Evolutionary conservation across 1,140 invertebrate species (phyloP).

Genomic region (Cephus cinctus): DNA sequence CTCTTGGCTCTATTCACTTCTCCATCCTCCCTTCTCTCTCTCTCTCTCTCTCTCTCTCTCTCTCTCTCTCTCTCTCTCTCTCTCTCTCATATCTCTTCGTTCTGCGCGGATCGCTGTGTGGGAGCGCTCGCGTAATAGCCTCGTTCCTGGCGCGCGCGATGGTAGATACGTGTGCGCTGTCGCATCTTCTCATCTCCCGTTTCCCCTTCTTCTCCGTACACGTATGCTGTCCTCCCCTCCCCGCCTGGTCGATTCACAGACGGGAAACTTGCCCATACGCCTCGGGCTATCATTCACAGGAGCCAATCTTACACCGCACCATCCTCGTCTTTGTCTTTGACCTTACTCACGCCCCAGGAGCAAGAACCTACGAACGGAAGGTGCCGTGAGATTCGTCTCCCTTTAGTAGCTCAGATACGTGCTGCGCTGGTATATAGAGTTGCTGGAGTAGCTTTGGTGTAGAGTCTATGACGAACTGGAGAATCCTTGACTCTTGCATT

Average conservation of each 20-base stretch:
- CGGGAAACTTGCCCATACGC: slow-evolving; percentile 44
- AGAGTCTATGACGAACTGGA: too few species aligned
- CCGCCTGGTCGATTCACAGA: slow-evolving; percentile 16
- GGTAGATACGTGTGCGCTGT: too few species aligned
- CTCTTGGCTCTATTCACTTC: slow-evolving; percentile 13
- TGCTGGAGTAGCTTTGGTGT: too few species aligned
- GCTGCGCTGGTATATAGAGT: too few species aligned
- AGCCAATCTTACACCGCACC: slow-evolving; percentile 47
- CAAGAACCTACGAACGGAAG: too few species aligned
- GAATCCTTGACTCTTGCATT: too few species aligned
- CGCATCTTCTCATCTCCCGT: slow-evolving; percentile 11
- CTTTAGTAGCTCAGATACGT: too few species aligned
- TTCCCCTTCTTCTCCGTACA: slow-evolving; percentile 3
- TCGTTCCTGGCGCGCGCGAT: too few species aligned
- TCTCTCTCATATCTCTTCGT: slow-evolving; percentile 1
- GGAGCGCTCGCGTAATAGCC: too few species aligned
- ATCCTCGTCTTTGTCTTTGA: slow-evolving; percentile 20
- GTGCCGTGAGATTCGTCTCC: too few species aligned
- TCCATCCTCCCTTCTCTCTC: slow-evolving; percentile 10
- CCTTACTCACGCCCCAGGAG: too few species aligned
- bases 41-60: slow-evolving; percentile 6
- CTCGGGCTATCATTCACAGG: slow-evolving; percentile 50
- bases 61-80: neutral
- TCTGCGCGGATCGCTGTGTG: slow-evolving; percentile 11
- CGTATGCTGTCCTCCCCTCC: slow-evolving; percentile 5